Evolutionary conservation across 1,140 invertebrate genomes (phyloP).

Genomic region (Conopomorpha cramerella): DNA sequence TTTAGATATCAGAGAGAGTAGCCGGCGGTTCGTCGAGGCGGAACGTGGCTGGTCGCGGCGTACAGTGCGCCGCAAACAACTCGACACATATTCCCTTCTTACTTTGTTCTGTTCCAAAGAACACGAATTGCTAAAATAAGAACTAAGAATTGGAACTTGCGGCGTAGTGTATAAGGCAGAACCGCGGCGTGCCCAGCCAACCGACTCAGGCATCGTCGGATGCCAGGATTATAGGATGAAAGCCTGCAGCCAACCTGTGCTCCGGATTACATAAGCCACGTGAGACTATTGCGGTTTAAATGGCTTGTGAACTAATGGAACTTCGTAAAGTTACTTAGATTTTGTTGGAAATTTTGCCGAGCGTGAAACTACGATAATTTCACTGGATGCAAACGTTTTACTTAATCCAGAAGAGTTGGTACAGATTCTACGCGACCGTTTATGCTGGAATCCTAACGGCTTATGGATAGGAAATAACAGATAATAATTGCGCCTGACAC

Average conservation of each 20-base stretch:
- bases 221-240: constrained; percentile 12
- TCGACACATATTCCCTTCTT: too few species aligned
- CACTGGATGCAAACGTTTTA: too few species aligned
- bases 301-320: not conserved
- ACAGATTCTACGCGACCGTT: too few species aligned
- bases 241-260: constrained; percentile 1
- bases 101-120: too few species aligned
- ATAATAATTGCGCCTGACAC: constrained; percentile 21
- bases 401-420: too few species aligned
- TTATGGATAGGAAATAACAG: not conserved
- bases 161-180: too few species aligned
- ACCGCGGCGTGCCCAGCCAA: constrained; percentile 12
- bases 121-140: too few species aligned
- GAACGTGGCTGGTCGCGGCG: too few species aligned
- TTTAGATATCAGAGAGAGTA: constrained; percentile 12
- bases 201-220: constrained; percentile 11
- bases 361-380: not conserved
- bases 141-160: too few species aligned
- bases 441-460: too few species aligned
- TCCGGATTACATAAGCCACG: constrained; percentile 3
- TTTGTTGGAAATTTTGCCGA: not conserved
- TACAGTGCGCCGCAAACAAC: too few species aligned
- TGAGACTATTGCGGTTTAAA: constrained; percentile 4
- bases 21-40: constrained; percentile 12
- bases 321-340: not conserved